These are phyloP conservation scores for Acleris emargana DNA, from an alignment of 2,888 invertebrate species.

Conservation along the genomic window DNA sequence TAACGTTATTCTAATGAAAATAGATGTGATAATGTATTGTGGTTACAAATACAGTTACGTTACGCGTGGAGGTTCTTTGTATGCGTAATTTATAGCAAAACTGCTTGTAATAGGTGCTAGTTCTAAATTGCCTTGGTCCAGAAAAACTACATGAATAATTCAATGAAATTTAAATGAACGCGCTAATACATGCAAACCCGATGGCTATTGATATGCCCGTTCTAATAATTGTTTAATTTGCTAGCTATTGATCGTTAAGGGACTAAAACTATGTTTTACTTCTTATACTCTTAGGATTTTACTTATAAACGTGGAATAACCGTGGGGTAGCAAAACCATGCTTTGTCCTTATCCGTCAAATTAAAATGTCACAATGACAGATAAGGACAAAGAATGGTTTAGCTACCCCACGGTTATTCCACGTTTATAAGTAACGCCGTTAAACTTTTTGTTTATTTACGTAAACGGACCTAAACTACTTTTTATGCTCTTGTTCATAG, in stretches of 20 bases:
- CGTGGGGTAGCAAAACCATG: too few relatives aligned
- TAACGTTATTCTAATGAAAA: slow-evolving; percentile 37
- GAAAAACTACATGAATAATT: slow-evolving; percentile 29
- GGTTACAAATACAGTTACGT: slow-evolving; percentile 13
- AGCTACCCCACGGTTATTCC: too few relatives aligned
- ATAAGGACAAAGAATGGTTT: too few relatives aligned
- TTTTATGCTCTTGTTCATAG: too few relatives aligned
- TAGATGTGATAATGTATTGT: neutral
- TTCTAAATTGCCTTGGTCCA: slow-evolving; percentile 32
- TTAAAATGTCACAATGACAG: too few relatives aligned
- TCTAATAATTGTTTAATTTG: slow-evolving; percentile 13
- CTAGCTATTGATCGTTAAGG: slow-evolving; percentile 9
- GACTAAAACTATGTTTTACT: neutral
- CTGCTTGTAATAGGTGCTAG: slow-evolving; percentile 31
- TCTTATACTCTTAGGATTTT: too few relatives aligned
- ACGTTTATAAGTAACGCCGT: too few relatives aligned
- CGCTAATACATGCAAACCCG: slow-evolving; percentile 11
- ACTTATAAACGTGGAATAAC: too few relatives aligned
- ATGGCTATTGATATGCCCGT: slow-evolving; percentile 7
- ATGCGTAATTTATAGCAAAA: slow-evolving; percentile 27
- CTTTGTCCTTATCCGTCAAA: too few relatives aligned
- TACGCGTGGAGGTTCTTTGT: slow-evolving; percentile 20
- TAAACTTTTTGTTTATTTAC: neutral
- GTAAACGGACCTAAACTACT: too few relatives aligned
- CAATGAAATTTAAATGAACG: slow-evolving; percentile 20